Conservation (phyloP, 2,888 invertebrate species). For the Hartigia nigra region DNA sequence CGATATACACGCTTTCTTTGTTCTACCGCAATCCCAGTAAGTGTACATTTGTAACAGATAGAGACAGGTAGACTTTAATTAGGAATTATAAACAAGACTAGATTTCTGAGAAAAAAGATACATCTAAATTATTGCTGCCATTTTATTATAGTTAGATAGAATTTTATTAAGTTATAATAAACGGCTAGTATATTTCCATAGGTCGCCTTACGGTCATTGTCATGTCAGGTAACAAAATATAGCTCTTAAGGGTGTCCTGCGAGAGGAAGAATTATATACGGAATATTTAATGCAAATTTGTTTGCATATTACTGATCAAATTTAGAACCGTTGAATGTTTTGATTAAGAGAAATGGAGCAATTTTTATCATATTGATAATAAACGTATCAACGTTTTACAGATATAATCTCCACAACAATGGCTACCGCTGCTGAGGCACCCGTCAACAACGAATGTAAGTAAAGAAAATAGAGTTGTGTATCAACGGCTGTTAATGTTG, state of each 20-base stretch:
- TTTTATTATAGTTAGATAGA: background rate
- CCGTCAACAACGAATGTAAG: constrained; percentile 48
- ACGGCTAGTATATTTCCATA: background rate
- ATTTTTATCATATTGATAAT: background rate
- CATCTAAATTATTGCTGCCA: background rate
- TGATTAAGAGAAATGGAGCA: background rate
- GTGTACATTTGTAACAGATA: background rate
- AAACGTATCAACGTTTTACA: background rate
- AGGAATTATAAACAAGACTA: background rate
- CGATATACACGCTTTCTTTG: background rate
- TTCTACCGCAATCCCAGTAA: background rate
- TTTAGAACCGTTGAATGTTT: background rate
- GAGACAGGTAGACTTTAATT: background rate
- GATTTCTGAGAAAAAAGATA: background rate
- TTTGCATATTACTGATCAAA: background rate
- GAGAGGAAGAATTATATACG: background rate
- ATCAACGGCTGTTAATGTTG: background rate
- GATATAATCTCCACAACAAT: constrained; percentile 27
- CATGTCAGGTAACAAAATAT: background rate
- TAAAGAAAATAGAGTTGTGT: constrained; percentile 13
- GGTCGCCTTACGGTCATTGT: background rate
- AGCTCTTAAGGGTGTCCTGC: background rate
- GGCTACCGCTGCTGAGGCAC: constrained; percentile 47
- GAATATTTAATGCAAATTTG: background rate
- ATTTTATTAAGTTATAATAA: no score